Evolutionary conservation across 2,888 invertebrate genomes (phyloP).

Genomic region (Drosophila acutilabella): DNA sequence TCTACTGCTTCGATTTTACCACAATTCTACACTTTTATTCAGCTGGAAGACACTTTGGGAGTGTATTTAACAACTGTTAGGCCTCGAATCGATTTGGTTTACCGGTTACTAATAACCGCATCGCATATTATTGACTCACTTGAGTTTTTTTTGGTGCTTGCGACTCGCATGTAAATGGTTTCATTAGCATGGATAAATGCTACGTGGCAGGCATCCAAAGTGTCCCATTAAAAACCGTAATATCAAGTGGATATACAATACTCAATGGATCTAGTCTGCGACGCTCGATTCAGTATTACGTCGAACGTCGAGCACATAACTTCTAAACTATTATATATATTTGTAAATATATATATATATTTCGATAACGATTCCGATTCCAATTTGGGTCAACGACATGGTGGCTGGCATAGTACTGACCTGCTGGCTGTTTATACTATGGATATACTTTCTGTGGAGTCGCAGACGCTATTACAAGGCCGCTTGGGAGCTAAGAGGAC

Average conservation of each 20-base stretch:
- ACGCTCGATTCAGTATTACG: conserved; percentile 47
- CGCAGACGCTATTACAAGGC: conserved; percentile 78
- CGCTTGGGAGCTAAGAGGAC: conserved; percentile 80
- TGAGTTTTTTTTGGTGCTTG: conserved; percentile 39
- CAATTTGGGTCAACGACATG: conserved; percentile 65
- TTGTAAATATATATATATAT: conserved; percentile 7
- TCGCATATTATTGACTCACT: conserved; percentile 54
- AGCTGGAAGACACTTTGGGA: background rate
- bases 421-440: conserved; percentile 58
- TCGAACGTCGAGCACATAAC: conserved; percentile 41
- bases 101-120: conserved; percentile 35
- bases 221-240: conserved; percentile 55
- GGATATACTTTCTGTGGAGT: conserved; percentile 80
- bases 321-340: background rate
- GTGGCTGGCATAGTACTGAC: conserved; percentile 59
- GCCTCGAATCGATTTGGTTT: background rate
- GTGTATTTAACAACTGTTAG: conserved; percentile 1
- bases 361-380: conserved; percentile 21
- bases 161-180: conserved; percentile 55
- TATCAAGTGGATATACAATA: conserved; percentile 49
- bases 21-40: background rate
- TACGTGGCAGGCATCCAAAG: conserved; percentile 61
- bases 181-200: conserved; percentile 34
- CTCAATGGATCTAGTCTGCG: conserved; percentile 52
- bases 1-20: background rate